A percentile compares a stretch with the other conserved stretches of the same genome.
These are phyloP conservation scores for Zygothrica quintamaculata DNA, from an alignment of 2,888 invertebrate genomes.

Conservation along the genomic window DNA sequence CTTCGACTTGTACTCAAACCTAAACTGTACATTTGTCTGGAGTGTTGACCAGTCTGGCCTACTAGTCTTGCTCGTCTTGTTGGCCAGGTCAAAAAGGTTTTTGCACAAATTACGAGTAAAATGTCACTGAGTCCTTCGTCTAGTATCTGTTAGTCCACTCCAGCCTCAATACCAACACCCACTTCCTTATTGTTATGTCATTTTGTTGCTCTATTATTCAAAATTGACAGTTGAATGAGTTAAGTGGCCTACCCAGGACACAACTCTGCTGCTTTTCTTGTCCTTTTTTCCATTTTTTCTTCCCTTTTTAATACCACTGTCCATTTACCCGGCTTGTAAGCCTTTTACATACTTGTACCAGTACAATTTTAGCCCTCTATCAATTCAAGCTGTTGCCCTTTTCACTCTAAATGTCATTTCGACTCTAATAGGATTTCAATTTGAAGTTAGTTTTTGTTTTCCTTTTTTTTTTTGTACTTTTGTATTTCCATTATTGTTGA, in stretches of 20 bases:
- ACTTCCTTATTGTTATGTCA: conserved; percentile 64
- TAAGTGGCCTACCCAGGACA: conserved; percentile 59
- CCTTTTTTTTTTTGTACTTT: conserved; percentile 35
- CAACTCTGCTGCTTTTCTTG: conserved; percentile 12
- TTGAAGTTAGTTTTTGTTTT: too few relatives aligned
- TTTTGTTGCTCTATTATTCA: conserved; percentile 75
- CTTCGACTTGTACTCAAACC: conserved; percentile 10
- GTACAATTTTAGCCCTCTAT: conserved; percentile 15
- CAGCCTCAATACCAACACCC: not conserved
- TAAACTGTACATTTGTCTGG: not conserved
- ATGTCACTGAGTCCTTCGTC: conserved; percentile 50
- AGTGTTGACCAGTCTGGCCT: conserved; percentile 31
- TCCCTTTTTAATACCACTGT: conserved; percentile 39
- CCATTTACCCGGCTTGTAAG: conserved; percentile 17
- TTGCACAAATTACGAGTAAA: conserved; percentile 70
- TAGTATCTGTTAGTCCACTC: conserved; percentile 8
- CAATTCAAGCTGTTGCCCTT: conserved; percentile 48
- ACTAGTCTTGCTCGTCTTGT: conserved; percentile 4
- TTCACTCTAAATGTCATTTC: conserved; percentile 58
- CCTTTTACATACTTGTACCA: not conserved
- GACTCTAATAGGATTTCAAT: conserved; percentile 45
- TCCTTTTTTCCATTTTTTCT: conserved; percentile 18
- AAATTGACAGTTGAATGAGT: conserved; percentile 76
- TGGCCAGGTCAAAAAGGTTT: conserved; percentile 50
- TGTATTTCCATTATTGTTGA: conserved; percentile 1